These are phyloP conservation scores for Camelus dromedarius DNA, from an alignment of 2,113 vertebrate species.

Conservation along the genomic window DNA sequence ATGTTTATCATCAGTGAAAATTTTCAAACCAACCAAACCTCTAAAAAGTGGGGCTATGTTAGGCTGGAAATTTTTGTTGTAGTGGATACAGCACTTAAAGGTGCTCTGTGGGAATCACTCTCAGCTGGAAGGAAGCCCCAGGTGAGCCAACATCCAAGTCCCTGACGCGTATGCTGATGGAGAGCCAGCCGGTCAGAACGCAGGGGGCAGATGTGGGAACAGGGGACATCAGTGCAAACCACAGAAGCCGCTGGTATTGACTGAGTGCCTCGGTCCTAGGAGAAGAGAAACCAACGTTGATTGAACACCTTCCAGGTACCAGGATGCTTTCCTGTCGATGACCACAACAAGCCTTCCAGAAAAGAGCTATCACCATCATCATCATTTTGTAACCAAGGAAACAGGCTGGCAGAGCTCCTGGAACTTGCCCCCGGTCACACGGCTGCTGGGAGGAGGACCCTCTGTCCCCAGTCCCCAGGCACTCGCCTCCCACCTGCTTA, in stretches of 20 bases:
- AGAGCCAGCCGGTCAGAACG: background rate
- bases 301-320: background rate
- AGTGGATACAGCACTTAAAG: too few species aligned
- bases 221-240: too few species aligned
- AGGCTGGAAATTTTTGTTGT: background rate
- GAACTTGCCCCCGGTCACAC: background rate
- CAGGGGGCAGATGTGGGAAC: background rate
- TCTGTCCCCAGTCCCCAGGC: accelerated
- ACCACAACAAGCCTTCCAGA: background rate
- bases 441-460: background rate
- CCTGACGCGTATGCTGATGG: background rate
- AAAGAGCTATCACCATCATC: background rate
- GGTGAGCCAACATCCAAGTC: background rate
- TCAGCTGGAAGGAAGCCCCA: background rate
- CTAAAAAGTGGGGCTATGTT: accelerated
- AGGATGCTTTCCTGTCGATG: background rate
- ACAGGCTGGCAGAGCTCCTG: background rate
- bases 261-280: background rate
- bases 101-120: accelerated
- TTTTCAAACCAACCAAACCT: background rate
- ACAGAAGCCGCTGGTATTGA: background rate
- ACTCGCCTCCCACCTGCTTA: accelerated
- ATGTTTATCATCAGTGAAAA: background rate
- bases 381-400: background rate
- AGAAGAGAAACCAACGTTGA: background rate